These are phyloP conservation scores for Neosilurus hyrtlii DNA, from an alignment of 2,797 vertebrate species.

Conservation along the genomic window DNA sequence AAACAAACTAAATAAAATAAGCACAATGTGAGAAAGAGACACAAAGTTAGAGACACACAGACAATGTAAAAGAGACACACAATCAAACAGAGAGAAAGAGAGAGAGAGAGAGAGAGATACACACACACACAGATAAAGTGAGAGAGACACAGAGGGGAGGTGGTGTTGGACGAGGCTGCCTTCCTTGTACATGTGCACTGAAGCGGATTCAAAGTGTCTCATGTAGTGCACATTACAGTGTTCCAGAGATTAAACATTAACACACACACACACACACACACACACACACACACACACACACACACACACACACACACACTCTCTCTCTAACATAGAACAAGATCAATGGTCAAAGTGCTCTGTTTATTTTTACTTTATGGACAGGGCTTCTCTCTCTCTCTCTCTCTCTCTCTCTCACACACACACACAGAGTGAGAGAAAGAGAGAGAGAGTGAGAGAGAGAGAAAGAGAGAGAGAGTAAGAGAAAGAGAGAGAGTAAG, in stretches of 20 bases:
- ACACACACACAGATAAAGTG: too few species aligned
- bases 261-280: slow-evolving; percentile 7
- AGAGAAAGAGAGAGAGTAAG: too few species aligned
- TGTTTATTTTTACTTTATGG: neutral
- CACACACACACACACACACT: slow-evolving; percentile 1
- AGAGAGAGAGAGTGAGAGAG: too few species aligned
- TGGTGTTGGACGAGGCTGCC: neutral
- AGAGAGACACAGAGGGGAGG: too few species aligned
- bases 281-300: slow-evolving; percentile 15
- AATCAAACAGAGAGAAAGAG: too few species aligned
- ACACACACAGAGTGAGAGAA: too few species aligned
- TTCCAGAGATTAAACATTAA: slow-evolving; percentile 17
- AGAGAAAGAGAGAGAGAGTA: too few species aligned
- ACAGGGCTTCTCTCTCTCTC: neutral
- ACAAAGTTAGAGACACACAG: too few species aligned
- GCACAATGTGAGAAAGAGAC: too few species aligned
- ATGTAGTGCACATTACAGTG: neutral
- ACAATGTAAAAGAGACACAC: too few species aligned
- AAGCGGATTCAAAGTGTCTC: neutral
- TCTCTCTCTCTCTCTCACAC: neutral
- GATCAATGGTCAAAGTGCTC: slow-evolving; percentile 2
- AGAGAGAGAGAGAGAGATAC: too few species aligned
- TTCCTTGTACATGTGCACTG: neutral
- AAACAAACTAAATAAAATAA: too few species aligned
- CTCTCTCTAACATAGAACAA: neutral